Evolutionary conservation across 2,888 invertebrate species (phyloP).

Genomic region (Nebria salina): DNA sequence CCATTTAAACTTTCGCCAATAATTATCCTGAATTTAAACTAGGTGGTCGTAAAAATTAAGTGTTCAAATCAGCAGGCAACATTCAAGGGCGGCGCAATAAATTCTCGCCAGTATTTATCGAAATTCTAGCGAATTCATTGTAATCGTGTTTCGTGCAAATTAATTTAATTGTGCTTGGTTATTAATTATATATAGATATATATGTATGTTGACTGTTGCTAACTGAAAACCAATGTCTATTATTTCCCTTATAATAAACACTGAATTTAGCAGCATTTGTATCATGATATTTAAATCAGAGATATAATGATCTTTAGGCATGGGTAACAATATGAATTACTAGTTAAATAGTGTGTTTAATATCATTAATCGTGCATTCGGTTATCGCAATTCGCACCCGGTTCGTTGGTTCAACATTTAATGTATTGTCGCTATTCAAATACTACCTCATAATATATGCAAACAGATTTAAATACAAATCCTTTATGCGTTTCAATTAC

Average conservation of each 20-base stretch:
- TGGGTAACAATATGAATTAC: conserved; percentile 18
- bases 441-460: conserved; percentile 34
- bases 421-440: conserved; percentile 37
- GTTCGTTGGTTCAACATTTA: conserved; percentile 14
- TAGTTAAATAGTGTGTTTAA: conserved; percentile 33
- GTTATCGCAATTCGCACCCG: conserved; percentile 21
- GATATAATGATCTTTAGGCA: background rate
- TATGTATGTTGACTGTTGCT: background rate
- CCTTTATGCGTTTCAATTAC: conserved; percentile 39
- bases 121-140: background rate
- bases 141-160: background rate
- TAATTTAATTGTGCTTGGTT: background rate
- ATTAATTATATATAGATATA: background rate
- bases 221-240: background rate
- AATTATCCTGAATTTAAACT: conserved; percentile 10
- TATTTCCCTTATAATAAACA: background rate
- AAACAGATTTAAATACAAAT: conserved; percentile 44
- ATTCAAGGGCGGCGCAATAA: background rate
- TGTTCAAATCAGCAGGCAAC: background rate
- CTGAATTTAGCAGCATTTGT: background rate
- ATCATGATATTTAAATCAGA: background rate
- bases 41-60: conserved; percentile 3
- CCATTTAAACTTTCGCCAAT: background rate
- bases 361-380: conserved; percentile 35
- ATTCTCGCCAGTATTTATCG: background rate